Evolutionary conservation across 2,797 vertebrate species (phyloP).

Genomic region (Acipenser transmontanus): DNA sequence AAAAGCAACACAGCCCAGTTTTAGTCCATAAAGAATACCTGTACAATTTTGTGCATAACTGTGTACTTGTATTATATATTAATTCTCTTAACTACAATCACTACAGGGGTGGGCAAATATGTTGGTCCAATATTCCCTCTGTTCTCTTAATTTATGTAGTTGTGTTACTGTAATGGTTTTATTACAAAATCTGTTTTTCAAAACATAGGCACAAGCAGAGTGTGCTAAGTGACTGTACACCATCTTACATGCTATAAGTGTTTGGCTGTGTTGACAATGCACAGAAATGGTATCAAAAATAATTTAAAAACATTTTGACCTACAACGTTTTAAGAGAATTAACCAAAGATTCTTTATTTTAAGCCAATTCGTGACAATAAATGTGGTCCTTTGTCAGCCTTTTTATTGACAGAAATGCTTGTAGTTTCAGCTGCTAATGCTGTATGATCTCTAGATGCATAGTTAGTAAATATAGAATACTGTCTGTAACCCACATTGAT

Average conservation of each 20-base stretch:
- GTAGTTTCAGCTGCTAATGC: conserved; percentile 85
- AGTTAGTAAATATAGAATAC: conserved; percentile 83
- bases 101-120: too few relatives aligned
- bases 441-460: conserved; percentile 59
- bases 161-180: too few relatives aligned
- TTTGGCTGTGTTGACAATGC: conserved; percentile 74
- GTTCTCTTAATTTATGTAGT: too few relatives aligned
- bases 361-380: conserved; percentile 90
- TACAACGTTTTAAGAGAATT: conserved; percentile 82
- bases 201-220: too few relatives aligned
- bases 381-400: conserved; percentile 68
- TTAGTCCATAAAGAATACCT: too few relatives aligned
- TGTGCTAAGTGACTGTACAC: too few relatives aligned
- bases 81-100: too few relatives aligned
- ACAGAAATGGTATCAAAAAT: conserved; percentile 82
- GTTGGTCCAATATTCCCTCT: too few relatives aligned
- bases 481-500: conserved; percentile 88
- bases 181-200: too few relatives aligned
- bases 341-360: conserved; percentile 82
- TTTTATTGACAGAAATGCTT: conserved; percentile 78
- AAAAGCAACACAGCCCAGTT: conserved; percentile 38
- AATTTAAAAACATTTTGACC: conserved; percentile 91
- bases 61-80: too few relatives aligned
- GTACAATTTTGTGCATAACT: too few relatives aligned
- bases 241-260: conserved; percentile 22